Percentiles rank a stretch among this genome's conserved stretches.
Conservation (phyloP, 2,888 invertebrate species). For the Meganola albula region DNA sequence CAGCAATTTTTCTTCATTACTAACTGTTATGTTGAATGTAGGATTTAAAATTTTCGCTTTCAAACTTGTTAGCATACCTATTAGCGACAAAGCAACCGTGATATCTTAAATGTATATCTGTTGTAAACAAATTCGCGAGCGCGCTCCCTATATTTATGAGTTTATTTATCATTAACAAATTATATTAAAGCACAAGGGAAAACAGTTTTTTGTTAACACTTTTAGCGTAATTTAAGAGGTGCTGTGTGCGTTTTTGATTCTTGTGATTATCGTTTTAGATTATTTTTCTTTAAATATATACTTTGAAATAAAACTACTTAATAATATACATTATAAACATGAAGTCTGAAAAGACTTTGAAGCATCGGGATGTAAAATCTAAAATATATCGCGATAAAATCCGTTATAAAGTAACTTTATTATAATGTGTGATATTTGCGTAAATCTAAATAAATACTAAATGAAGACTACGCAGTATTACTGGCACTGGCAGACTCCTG, state of each 20-base stretch:
- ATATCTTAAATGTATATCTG: conserved; percentile 77
- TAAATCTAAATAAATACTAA: no score
- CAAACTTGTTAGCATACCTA: conserved; percentile 75
- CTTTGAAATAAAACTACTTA: no score
- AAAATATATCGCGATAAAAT: no score
- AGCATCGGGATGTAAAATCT: no score
- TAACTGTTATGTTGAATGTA: conserved; percentile 44
- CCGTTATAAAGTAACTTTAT: no score
- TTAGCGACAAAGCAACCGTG: conserved; percentile 73
- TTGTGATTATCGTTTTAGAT: conserved; percentile 54
- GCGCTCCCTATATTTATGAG: conserved; percentile 72
- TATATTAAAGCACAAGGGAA: conserved; percentile 70
- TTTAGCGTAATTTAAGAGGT: conserved; percentile 44
- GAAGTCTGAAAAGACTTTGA: no score
- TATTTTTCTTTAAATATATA: conserved; percentile 24
- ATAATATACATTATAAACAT: no score
- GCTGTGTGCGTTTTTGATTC: conserved; percentile 49
- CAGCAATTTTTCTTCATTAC: conserved; percentile 63
- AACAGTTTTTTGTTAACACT: conserved; percentile 61
- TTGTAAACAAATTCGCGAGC: conserved; percentile 75
- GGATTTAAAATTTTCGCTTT: conserved; percentile 72
- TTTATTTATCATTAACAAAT: conserved; percentile 79
- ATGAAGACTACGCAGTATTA: no score
- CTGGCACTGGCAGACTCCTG: no score
- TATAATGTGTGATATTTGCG: no score